Percentiles rank a stretch among this genome's conserved stretches.
phyloP scores from a whole-genome alignment of 2,113 vertebrate genomes.

The Mobula hypostoma region DNA sequence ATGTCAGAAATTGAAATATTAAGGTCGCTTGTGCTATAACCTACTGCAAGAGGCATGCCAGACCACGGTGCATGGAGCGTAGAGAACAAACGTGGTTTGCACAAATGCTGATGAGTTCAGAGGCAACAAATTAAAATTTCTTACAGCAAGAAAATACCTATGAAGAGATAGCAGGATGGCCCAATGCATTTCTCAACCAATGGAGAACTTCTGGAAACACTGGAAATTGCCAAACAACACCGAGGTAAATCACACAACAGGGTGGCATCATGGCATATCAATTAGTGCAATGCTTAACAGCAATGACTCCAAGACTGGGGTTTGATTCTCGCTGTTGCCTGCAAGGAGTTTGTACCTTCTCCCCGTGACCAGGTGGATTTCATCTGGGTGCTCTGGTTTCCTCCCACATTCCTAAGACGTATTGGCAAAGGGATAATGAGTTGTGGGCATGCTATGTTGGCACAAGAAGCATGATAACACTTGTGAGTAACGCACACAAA shows the following conservation, averaged over 20 bases:
- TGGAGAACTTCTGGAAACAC: neutral
- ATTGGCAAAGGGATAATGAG: too few species aligned
- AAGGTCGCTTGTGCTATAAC: neutral
- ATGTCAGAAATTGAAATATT: constrained; percentile 23
- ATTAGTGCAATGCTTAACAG: too few species aligned
- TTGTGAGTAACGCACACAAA: too few species aligned
- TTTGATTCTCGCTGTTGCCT: too few species aligned
- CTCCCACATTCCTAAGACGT: too few species aligned
- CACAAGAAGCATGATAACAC: too few species aligned
- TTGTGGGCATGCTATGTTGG: too few species aligned
- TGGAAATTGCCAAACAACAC: neutral
- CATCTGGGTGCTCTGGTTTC: too few species aligned
- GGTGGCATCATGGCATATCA: too few species aligned
- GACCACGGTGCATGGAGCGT: neutral
- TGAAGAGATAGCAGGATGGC: neutral
- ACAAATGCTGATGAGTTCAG: neutral
- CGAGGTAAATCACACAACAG: neutral
- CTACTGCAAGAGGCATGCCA: neutral
- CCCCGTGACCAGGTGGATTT: too few species aligned
- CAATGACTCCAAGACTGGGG: too few species aligned
- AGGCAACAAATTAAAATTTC: neutral
- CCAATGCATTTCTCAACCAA: neutral
- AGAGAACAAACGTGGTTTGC: neutral
- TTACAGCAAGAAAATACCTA: neutral
- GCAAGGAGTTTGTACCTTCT: too few species aligned